Evolutionary conservation across 2,888 invertebrate genomes (phyloP), one percentile per base, ranked within the genome.

Genomic region (Molanna angustata): DNA sequence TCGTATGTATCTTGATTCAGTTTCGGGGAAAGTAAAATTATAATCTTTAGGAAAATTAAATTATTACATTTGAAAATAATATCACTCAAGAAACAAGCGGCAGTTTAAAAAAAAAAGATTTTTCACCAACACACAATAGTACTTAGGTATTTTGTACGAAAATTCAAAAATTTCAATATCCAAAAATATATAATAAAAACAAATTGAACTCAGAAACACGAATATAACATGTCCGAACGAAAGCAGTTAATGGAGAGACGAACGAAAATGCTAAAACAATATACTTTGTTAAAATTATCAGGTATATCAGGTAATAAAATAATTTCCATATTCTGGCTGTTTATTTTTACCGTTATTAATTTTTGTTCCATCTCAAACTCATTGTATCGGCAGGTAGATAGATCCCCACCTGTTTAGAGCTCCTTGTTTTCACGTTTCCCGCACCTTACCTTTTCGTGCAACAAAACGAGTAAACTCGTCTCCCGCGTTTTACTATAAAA

Each of bases 111-210:
- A 35, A 35, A 7, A n/a, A 7, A 35, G 14, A 4, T n/a, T 35
- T 35, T 35, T 4, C 6, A 35, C 35, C 4, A 35, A 35, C 13
- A 35, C 35, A 35, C 35, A 7, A 35, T 13, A n/a, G 13, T 35
- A 35, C 7, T 35, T 35, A 13, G 35, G 35, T 35, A 35, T 35
- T 35, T 35, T 35, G 4, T 35, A 35, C 35, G 35, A 35, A 35
- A 35, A 13, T 35, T 35, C 9, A n/a, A 35, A 11, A 35, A n/a
- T 35, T 35, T n/a, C 6, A 35, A 13, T n/a, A 35, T 9, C 6
- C 6, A 9, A 35, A 35, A 35, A 35, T 35, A 35, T n/a, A 9
- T n/a, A 4, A n/a, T 35, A 35, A 35, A 35, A 35, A n/a, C 35
- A 35, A n/a, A 35, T 11, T 35, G 35, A 35, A 13, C 35, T 35